Percentiles rank a stretch among this genome's conserved stretches.
Conservation (phyloP, 2,888 invertebrate species). For the Lasioglossum morio region DNA sequence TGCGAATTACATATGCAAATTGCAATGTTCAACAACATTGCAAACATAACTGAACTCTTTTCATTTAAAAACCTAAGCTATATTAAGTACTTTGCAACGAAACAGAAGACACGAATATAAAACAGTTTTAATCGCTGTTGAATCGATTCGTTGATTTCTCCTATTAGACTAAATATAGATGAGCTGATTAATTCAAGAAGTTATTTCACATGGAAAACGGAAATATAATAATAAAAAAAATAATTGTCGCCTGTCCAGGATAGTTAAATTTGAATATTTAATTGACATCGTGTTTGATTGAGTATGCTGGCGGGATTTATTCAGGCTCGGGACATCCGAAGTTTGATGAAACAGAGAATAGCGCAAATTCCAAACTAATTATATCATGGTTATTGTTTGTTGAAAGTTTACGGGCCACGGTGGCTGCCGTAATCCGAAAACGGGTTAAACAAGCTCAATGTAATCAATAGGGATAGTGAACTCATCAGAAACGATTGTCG, state of each 20-base stretch:
- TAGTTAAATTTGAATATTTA: background rate
- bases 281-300: background rate
- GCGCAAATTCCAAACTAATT: background rate
- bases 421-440: background rate
- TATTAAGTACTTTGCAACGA: no score
- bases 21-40: no score
- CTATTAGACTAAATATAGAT: background rate
- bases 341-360: background rate
- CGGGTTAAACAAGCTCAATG: background rate
- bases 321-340: background rate
- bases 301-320: background rate
- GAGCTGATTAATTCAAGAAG: no score
- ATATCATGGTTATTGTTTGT: background rate
- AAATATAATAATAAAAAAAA: no score
- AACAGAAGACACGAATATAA: background rate
- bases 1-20: no score
- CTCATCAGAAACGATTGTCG: background rate
- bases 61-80: no score
- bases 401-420: background rate
- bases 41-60: no score
- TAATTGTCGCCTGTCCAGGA: no score
- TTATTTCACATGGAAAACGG: no score
- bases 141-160: background rate
- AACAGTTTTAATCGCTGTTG: background rate
- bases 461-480: conserved; percentile 8